Evolutionary conservation across 2,888 invertebrate genomes (phyloP).

Genomic region (Coecobrya sp.): DNA sequence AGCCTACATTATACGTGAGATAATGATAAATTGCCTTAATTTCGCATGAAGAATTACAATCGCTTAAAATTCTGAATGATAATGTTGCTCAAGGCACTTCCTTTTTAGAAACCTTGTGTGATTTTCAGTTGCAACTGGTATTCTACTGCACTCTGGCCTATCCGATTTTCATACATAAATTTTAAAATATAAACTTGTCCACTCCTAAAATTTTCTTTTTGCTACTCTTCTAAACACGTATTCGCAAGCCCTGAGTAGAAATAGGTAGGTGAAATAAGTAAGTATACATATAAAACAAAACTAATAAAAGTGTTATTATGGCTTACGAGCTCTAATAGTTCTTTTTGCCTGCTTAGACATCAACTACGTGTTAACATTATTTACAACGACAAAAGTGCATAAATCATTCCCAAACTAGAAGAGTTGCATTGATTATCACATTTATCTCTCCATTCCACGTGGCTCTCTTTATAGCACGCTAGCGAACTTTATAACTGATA

Average conservation of each 20-base stretch:
- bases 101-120: constrained; percentile 49
- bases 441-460: neutral
- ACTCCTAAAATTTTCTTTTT: neutral
- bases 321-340: too few relatives aligned
- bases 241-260: too few relatives aligned
- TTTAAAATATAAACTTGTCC: neutral
- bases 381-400: neutral
- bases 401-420: constrained; percentile 19
- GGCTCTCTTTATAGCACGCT: neutral
- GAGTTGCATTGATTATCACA: constrained; percentile 12
- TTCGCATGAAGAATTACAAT: constrained; percentile 42
- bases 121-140: neutral
- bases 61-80: neutral
- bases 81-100: constrained; percentile 59
- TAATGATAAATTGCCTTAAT: constrained; percentile 42
- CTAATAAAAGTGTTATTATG: too few relatives aligned
- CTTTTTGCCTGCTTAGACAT: neutral
- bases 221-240: neutral
- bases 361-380: neutral
- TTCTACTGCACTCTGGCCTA: neutral
- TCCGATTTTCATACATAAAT: neutral
- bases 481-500: too few relatives aligned
- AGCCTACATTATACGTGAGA: too few relatives aligned
- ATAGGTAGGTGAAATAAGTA: too few relatives aligned
- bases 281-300: too few relatives aligned